A percentile compares a stretch with the other conserved stretches of the same genome.
phyloP scores from a whole-genome alignment of 2,888 invertebrate genomes.

The Mythimna ferrago region DNA sequence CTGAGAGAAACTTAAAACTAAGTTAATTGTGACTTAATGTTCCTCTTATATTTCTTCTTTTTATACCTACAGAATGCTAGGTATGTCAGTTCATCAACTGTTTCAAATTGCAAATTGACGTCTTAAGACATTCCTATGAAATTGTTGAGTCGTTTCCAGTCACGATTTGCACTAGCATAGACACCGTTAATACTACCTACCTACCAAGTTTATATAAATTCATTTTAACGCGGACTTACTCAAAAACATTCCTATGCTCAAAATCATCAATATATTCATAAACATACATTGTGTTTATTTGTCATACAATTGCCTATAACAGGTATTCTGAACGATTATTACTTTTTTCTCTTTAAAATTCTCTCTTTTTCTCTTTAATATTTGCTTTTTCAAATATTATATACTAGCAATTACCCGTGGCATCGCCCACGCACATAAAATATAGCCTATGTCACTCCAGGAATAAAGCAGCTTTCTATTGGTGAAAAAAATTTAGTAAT shows the following conservation, averaged over 20 bases:
- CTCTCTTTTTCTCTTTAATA: too few species aligned
- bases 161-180: conserved; percentile 36
- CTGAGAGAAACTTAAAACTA: background rate
- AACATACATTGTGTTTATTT: too few species aligned
- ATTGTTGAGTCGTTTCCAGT: conserved; percentile 36
- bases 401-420: too few species aligned
- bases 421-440: too few species aligned
- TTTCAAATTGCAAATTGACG: conserved; percentile 39
- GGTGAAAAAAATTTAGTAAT: too few species aligned
- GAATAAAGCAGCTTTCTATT: too few species aligned
- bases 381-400: too few species aligned
- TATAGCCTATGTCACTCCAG: too few species aligned
- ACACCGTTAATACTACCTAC: background rate
- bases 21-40: background rate
- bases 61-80: background rate
- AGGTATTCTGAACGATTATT: too few species aligned
- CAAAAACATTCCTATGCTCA: background rate
- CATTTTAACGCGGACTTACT: background rate
- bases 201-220: background rate
- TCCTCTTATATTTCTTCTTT: background rate
- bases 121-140: conserved; percentile 49
- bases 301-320: too few species aligned
- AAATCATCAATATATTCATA: background rate
- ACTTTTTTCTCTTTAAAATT: too few species aligned
- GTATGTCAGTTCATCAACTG: conserved; percentile 15